Percentiles rank a stretch among this genome's conserved stretches.
Evolutionary conservation across 1,140 invertebrate genomes (phyloP).

Genomic region (Holotrichia oblita): DNA sequence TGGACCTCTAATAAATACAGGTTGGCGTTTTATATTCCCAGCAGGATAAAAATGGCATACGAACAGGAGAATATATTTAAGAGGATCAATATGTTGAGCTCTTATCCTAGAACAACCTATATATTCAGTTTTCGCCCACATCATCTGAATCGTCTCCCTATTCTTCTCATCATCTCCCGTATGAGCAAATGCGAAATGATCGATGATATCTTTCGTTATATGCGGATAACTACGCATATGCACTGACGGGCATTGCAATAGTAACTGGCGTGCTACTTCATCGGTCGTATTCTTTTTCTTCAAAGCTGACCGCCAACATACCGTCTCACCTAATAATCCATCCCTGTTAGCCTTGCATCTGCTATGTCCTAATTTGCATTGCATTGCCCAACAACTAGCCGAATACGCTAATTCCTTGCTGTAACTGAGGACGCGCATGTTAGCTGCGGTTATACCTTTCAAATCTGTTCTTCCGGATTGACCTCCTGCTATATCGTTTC

Average conservation of each 20-base stretch:
- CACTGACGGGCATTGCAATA: neutral
- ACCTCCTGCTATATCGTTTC: neutral
- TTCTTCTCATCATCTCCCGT: neutral
- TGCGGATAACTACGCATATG: neutral
- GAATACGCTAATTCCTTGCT: slow-evolving; percentile 2
- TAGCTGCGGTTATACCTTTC: neutral
- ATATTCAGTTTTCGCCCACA: slow-evolving; percentile 10
- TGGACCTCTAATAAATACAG: neutral
- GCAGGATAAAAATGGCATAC: slow-evolving; percentile 24
- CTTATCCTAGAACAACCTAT: neutral
- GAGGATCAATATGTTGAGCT: neutral
- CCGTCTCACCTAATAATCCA: neutral
- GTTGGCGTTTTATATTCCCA: neutral
- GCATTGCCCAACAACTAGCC: slow-evolving; percentile 21
- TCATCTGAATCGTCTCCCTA: neutral
- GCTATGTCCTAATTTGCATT: neutral
- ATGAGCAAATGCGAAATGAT: neutral
- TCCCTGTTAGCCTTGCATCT: neutral
- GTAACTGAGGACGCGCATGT: slow-evolving; percentile 26
- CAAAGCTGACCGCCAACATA: neutral
- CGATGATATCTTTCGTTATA: neutral
- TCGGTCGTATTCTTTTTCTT: neutral
- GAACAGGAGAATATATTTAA: neutral
- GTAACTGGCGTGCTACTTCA: neutral
- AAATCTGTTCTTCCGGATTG: neutral